Conservation (phyloP, 2,888 invertebrate species). For the Diarsia rubi region DNA sequence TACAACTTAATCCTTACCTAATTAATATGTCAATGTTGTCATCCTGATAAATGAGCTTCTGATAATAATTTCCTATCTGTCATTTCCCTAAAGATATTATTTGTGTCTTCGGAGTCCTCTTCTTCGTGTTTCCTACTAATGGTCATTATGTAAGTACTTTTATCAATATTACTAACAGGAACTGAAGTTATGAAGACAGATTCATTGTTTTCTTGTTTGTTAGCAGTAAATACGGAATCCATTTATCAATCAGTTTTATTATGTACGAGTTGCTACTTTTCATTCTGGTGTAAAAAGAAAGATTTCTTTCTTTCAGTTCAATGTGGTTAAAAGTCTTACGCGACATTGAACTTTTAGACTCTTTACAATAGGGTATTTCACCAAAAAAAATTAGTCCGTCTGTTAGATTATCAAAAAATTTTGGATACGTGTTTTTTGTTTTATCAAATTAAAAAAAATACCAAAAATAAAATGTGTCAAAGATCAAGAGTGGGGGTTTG, state of each 20-base stretch:
- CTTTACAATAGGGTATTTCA: too few relatives aligned
- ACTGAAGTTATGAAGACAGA: conserved; percentile 14
- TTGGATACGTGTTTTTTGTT: too few relatives aligned
- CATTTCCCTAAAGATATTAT: conserved; percentile 38
- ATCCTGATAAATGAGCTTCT: conserved; percentile 37
- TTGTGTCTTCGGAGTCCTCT: neutral
- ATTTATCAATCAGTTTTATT: conserved; percentile 24
- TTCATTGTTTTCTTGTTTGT: conserved; percentile 20
- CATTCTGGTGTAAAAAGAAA: neutral
- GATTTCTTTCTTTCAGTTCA: neutral
- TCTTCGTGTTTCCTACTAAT: conserved; percentile 18
- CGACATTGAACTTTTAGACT: neutral
- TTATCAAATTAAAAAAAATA: too few relatives aligned
- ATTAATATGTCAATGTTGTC: conserved; percentile 35
- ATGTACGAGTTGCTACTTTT: neutral
- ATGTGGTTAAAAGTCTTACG: neutral
- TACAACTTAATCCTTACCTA: conserved; percentile 14
- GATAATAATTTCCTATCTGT: conserved; percentile 20
- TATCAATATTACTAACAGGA: conserved; percentile 4
- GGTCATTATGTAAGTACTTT: conserved; percentile 23
- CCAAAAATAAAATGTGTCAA: too few relatives aligned
- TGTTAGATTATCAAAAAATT: too few relatives aligned
- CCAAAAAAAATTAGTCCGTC: too few relatives aligned
- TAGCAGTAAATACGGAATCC: conserved; percentile 3
- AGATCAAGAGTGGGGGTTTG: too few relatives aligned